phyloP scores from a whole-genome alignment of 2,797 vertebrate species.

The Peromyscus aztecus region DNA sequence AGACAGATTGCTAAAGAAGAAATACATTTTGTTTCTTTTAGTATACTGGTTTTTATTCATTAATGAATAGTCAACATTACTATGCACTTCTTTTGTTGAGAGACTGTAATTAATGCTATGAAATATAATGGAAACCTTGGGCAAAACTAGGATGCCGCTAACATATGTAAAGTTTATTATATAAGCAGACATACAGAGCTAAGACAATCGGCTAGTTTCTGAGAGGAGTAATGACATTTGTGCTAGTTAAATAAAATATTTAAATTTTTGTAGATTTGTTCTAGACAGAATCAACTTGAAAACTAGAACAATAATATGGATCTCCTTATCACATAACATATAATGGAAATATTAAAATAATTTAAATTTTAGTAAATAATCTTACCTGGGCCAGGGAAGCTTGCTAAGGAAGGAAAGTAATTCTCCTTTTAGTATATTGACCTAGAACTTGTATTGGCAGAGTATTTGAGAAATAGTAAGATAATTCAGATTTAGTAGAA shows the following conservation, averaged over 20 bases:
- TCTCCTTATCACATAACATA: neutral
- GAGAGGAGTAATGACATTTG: neutral
- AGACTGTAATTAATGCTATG: neutral
- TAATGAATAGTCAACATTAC: neutral
- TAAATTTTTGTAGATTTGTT: slow-evolving; percentile 5
- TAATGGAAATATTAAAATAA: neutral
- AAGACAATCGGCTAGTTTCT: slow-evolving; percentile 18
- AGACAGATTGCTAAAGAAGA: slow-evolving; percentile 52
- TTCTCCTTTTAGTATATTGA: neutral
- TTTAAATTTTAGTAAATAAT: neutral
- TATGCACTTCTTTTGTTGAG: neutral
- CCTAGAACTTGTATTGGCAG: neutral
- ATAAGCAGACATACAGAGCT: neutral
- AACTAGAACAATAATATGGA: neutral
- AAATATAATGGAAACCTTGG: neutral
- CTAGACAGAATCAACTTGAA: neutral
- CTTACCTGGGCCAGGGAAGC: neutral
- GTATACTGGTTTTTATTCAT: neutral
- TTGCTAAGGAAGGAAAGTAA: neutral
- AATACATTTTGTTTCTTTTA: neutral
- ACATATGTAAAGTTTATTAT: neutral
- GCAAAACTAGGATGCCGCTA: neutral
- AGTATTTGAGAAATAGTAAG: neutral
- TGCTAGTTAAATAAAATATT: neutral
- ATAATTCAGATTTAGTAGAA: neutral